A percentile compares a stretch with the other conserved stretches of the same genome.
These are phyloP conservation scores for Dysidea cf. avara DNA, from an alignment of 37 sponge, comb jelly and placozoan species.

Conservation along the genomic window DNA sequence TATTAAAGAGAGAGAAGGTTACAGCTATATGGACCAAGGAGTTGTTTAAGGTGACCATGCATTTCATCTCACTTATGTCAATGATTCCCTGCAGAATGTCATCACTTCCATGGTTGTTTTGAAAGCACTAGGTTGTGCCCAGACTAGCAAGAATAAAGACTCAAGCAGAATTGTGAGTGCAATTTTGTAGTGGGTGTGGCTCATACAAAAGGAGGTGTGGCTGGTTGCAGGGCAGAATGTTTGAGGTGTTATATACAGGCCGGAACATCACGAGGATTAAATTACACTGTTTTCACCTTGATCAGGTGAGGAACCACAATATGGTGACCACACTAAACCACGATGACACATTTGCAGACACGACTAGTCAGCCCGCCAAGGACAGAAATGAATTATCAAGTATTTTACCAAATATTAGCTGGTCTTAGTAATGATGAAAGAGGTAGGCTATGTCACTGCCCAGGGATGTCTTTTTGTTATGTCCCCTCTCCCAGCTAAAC, in stretches of 20 bases:
- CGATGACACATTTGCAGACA: slow-evolving; percentile 23
- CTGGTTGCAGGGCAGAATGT: slow-evolving; percentile 57
- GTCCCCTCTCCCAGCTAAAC: slow-evolving; percentile 42
- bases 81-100: slow-evolving; percentile 4
- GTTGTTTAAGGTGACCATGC: slow-evolving; percentile 33
- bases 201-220: no score
- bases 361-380: slow-evolving; percentile 52
- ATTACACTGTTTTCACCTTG: slow-evolving; percentile 75
- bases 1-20: slow-evolving; percentile 38
- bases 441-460: slow-evolving; percentile 35
- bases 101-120: slow-evolving; percentile 60
- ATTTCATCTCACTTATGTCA: background rate
- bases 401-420: slow-evolving; percentile 87
- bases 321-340: no score
- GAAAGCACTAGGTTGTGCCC: slow-evolving; percentile 65
- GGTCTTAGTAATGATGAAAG: slow-evolving; percentile 80
- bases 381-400: slow-evolving; percentile 74
- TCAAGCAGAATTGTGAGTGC: slow-evolving; percentile 69
- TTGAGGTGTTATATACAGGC: slow-evolving; percentile 57
- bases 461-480: background rate
- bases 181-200: background rate
- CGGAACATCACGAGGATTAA: slow-evolving; percentile 52
- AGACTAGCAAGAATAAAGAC: slow-evolving; percentile 61
- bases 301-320: slow-evolving; percentile 45
- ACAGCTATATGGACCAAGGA: slow-evolving; percentile 51